Evolutionary conservation across 2,888 invertebrate species (phyloP).

Genomic region (Silvanus unidentatus): DNA sequence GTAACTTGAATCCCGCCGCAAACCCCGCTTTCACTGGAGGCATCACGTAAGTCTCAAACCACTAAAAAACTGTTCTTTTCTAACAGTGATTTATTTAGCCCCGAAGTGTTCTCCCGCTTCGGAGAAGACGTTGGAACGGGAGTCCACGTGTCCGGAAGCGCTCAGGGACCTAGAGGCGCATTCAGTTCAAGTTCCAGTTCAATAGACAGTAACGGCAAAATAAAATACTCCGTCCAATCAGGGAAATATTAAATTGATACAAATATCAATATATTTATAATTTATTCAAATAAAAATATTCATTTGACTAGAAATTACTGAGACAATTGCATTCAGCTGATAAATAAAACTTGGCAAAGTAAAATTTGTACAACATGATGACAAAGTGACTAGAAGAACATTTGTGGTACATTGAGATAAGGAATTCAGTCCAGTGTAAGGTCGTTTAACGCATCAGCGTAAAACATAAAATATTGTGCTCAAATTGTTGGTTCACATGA

Average conservation of each 20-base stretch:
- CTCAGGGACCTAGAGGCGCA: slow-evolving; percentile 47
- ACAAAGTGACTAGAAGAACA: too few species aligned
- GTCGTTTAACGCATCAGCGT: too few species aligned
- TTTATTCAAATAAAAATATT: too few species aligned
- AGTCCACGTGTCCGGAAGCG: slow-evolving; percentile 42
- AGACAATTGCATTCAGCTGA: too few species aligned
- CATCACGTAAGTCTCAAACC: slow-evolving; percentile 3
- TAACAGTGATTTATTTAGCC: slow-evolving; percentile 28
- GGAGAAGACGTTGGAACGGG: slow-evolving; percentile 42
- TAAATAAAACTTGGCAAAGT: too few species aligned
- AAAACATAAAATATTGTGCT: too few species aligned
- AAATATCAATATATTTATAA: too few species aligned
- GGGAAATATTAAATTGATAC: slow-evolving; percentile 43
- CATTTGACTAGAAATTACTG: too few species aligned
- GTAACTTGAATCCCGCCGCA: slow-evolving; percentile 3
- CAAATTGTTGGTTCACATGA: too few species aligned
- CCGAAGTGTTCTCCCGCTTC: slow-evolving; percentile 42
- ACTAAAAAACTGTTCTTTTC: background rate
- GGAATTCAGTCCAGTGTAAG: too few species aligned
- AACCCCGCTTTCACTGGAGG: slow-evolving; percentile 13
- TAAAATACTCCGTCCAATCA: slow-evolving; percentile 48
- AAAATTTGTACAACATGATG: too few species aligned
- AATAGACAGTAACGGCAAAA: slow-evolving; percentile 47
- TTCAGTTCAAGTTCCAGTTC: slow-evolving; percentile 48
- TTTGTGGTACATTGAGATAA: too few species aligned